Base-by-base conservation (phyloP, 1,140 invertebrate species). In the Drosophila trapezifrons region DNA sequence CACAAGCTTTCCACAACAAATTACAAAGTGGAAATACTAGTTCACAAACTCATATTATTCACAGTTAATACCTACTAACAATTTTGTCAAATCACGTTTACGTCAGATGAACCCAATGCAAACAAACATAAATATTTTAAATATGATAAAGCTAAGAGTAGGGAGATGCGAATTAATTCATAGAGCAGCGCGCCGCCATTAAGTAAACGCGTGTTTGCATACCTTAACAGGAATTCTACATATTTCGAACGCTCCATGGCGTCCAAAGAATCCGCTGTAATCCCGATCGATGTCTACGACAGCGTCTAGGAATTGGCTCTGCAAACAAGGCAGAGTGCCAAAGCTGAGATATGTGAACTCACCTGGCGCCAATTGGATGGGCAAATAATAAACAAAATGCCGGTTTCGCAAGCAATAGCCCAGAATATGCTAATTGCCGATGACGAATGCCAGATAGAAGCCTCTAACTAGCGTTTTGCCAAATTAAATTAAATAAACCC, bases 381-480 rank as follows among this genome's bases (percentile, higher is more conserved):
- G 49, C 69, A 83, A 87, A 87, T 83, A 87, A 89, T 83, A 89
- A 87, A 89, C 67, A 80, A 45, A 80, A 66, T 86, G 79, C 72
- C 62, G 66, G 62, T 64, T 66, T 64, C 29, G 29, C 40, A 55
- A 38, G 62, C 67, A 60, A 67, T 17, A 42, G 20, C 22, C 27
- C 42, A 57, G 43, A 58, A 49, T 66, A 83, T 77, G 83, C 83
- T 73, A 87, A 87, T 79, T 71, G 55, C 25, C 42, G 80, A 89
- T 87, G 83, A 87, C 83, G 84, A 89, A 87, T 76, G 46, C 35
- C 22, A 32, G 12, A 77, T 74, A 37, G 12, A 77, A 80, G 59
- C 62, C 49, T 79, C 43, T 32, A 38, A 27, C 45, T 37, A 60
- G 12, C 45, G 45, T 77, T 77, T 77, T 67, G 59, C 17, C 59